Conservation (phyloP, 2,888 invertebrate species). For the Spisula solida region DNA sequence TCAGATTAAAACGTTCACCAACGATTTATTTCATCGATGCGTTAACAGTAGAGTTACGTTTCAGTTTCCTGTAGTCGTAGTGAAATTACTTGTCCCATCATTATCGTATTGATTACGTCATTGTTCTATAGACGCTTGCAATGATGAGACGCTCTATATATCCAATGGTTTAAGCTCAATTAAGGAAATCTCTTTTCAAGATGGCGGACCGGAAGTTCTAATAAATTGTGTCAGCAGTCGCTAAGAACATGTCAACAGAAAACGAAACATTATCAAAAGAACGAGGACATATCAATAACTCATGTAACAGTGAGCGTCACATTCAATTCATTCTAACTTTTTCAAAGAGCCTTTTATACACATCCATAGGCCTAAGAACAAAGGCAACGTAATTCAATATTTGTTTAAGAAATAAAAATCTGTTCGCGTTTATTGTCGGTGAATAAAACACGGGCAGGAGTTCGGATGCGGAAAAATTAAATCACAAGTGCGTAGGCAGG, state of each 20-base stretch:
- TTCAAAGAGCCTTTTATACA: no score
- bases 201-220: not conserved
- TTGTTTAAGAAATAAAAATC: no score
- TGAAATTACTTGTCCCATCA: slow-evolving; percentile 4
- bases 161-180: not conserved
- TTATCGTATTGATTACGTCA: not conserved
- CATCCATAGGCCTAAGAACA: no score
- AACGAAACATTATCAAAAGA: slow-evolving; percentile 19
- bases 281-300: not conserved
- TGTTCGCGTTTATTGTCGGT: no score
- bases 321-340: no score
- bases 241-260: not conserved
- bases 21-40: not conserved
- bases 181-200: slow-evolving; percentile 5
- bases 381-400: no score
- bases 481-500: no score
- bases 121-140: not conserved
- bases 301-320: not conserved
- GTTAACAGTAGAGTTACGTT: not conserved
- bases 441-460: no score
- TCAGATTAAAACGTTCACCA: not conserved
- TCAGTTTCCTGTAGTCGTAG: not conserved
- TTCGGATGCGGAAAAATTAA: no score
- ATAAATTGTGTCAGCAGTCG: not conserved
- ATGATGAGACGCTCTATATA: not conserved